These are phyloP conservation scores for Apodemia zela DNA, from an alignment of 2,888 invertebrate species.

Conservation along the genomic window DNA sequence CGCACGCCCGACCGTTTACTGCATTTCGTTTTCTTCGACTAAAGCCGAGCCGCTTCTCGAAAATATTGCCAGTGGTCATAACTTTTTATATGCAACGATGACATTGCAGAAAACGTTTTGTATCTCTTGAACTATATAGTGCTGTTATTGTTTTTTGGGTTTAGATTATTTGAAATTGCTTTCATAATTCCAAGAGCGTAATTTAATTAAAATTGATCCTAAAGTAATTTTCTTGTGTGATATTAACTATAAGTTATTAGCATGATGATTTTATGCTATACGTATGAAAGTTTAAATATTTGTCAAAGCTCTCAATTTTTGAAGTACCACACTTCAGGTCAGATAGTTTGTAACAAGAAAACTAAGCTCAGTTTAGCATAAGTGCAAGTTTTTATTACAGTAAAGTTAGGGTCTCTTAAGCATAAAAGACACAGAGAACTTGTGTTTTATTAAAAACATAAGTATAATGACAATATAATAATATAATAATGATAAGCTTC, in stretches of 20 bases:
- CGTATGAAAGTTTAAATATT: not conserved
- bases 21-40: conserved; percentile 76
- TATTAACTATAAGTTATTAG: not conserved
- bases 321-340: too few relatives aligned
- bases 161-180: not conserved
- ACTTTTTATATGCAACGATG: conserved; percentile 80
- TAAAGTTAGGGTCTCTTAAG: too few relatives aligned
- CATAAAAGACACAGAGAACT: too few relatives aligned
- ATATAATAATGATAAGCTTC: too few relatives aligned
- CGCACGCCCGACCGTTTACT: conserved; percentile 79
- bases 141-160: conserved; percentile 36
- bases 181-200: not conserved
- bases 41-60: conserved; percentile 47
- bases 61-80: conserved; percentile 78
- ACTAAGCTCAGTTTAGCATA: too few relatives aligned
- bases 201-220: not conserved
- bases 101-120: conserved; percentile 75
- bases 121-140: conserved; percentile 43
- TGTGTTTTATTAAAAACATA: too few relatives aligned
- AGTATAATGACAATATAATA: too few relatives aligned
- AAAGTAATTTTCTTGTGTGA: not conserved
- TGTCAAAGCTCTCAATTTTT: too few relatives aligned
- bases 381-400: too few relatives aligned
- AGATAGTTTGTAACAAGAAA: too few relatives aligned
- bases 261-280: not conserved